phyloP scores from a whole-genome alignment of 1,140 invertebrate genomes.

The Pogonus chalceus region DNA sequence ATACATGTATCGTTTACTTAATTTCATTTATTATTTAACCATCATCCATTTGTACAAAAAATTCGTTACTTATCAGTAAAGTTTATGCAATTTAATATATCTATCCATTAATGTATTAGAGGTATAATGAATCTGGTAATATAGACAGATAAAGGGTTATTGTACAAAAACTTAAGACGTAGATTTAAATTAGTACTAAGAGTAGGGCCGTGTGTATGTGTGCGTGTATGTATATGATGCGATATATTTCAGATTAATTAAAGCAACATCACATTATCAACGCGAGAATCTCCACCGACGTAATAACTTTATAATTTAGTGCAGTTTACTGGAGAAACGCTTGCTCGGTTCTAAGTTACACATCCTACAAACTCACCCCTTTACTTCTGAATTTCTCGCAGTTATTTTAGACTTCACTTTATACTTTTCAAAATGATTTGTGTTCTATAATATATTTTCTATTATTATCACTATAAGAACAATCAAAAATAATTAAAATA shows the following conservation, averaged over 20 bases:
- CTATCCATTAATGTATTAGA: too few relatives aligned
- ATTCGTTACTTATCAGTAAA: too few relatives aligned
- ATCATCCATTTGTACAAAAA: too few relatives aligned
- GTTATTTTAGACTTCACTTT: not conserved
- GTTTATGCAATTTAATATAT: too few relatives aligned
- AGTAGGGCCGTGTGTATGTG: too few relatives aligned
- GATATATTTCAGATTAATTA: slow-evolving; percentile 37
- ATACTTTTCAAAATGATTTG: not conserved
- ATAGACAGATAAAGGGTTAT: too few relatives aligned
- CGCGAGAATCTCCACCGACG: slow-evolving; percentile 33
- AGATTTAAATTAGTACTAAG: too few relatives aligned
- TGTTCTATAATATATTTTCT: not conserved
- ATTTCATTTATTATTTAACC: too few relatives aligned
- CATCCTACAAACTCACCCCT: not conserved
- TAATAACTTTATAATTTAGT: slow-evolving; percentile 40
- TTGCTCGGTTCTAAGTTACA: not conserved
- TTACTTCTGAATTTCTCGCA: not conserved
- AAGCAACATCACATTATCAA: slow-evolving; percentile 36
- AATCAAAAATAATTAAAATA: too few relatives aligned
- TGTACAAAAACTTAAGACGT: too few relatives aligned
- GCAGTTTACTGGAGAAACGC: slow-evolving; percentile 26
- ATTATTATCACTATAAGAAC: not conserved
- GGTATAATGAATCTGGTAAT: too few relatives aligned
- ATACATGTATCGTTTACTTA: too few relatives aligned
- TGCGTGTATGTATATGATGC: slow-evolving; percentile 24